Evolutionary conservation across 2,113 vertebrate genomes (phyloP), one percentile per base, ranked within the genome.

Genomic region (Malurus elegans): DNA sequence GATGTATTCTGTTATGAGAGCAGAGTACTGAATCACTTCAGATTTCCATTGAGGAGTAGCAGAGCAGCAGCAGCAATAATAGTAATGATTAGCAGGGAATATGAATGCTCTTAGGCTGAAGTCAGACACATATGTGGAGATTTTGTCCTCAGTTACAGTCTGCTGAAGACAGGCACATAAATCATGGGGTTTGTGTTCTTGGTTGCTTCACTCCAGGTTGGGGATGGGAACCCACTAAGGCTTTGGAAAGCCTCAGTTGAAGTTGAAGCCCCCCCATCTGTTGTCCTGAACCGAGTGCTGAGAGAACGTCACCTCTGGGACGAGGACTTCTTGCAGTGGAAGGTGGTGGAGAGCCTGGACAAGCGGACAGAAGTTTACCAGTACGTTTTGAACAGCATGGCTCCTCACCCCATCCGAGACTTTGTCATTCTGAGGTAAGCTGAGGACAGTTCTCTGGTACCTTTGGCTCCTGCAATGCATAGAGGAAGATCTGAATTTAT

Each of bases 281-380:
- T 99, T 28, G 99, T 99, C 44, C 86, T 99, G 97, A 99, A 99
- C 82, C 98, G 99, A 3, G 98, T 99, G 92, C 97, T 99, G 81
- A 98, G 99, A 91, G 99, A 99, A 97, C 99, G 99, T 54, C 99
- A 99, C 96, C 98, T 99, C 61, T 99, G 99, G 99, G 99, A 99
- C 0, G 98, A 99, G 64, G 99, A 99, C 94, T 98, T 99, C 74
- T 97, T 99, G 96, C 99, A 99, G 94, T 99, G 99, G 99, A 99
- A 99, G 97, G 97, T 99, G n/a, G 98, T 98, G 7, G 99, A 99
- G 91, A 98, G 97, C 4, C 94, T 99, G 90, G 99, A 99, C 98
- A 98, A 98, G 92, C 99, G 99, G 88, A 99, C 99, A 0, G 99
- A 99, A 90, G 96, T 99, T 94, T 99, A 99, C 92, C 99, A 99